Conservation (phyloP, 2,888 invertebrate species). For the Pristionchus exspectatus region DNA sequence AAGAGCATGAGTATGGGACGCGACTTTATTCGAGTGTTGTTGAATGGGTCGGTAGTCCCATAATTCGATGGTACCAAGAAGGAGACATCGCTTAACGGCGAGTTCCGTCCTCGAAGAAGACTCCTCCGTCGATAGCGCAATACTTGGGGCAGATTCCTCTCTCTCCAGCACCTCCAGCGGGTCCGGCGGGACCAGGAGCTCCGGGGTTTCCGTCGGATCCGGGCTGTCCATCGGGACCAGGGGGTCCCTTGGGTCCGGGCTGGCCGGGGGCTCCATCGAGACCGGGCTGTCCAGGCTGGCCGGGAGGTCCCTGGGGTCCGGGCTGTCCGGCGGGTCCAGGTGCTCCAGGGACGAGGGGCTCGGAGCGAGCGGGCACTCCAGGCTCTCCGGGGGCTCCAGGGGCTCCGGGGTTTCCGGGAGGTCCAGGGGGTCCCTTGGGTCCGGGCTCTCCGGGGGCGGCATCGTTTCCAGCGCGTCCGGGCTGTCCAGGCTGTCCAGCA, state of each 20-base stretch:
- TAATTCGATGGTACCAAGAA: not conserved
- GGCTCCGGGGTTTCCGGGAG: constrained; percentile 63
- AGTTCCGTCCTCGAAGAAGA: constrained; percentile 72
- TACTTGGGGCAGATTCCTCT: constrained; percentile 70
- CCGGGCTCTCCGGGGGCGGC: constrained; percentile 67
- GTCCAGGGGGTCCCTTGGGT: constrained; percentile 63
- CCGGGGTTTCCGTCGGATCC: constrained; percentile 56
- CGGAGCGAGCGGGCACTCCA: constrained; percentile 64
- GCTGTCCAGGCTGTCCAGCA: constrained; percentile 54
- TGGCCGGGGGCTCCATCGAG: constrained; percentile 51
- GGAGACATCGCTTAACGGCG: constrained; percentile 54
- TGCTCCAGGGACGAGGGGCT: constrained; percentile 61
- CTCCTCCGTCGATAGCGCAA: constrained; percentile 71
- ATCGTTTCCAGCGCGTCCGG: constrained; percentile 54
- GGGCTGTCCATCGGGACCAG: constrained; percentile 56
- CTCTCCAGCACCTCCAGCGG: constrained; percentile 54
- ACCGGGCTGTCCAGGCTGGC: constrained; percentile 52
- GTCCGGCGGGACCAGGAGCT: constrained; percentile 61
- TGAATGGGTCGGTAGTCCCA: constrained; percentile 39
- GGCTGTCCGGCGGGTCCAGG: constrained; percentile 55
- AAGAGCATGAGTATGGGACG: constrained; percentile 9
- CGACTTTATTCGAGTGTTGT: constrained; percentile 32
- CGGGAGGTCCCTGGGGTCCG: constrained; percentile 57
- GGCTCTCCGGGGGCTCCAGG: constrained; percentile 68
- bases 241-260: constrained; percentile 56